Conservation (phyloP, 2,797 vertebrate species). For the Galagoides demidoff region DNA sequence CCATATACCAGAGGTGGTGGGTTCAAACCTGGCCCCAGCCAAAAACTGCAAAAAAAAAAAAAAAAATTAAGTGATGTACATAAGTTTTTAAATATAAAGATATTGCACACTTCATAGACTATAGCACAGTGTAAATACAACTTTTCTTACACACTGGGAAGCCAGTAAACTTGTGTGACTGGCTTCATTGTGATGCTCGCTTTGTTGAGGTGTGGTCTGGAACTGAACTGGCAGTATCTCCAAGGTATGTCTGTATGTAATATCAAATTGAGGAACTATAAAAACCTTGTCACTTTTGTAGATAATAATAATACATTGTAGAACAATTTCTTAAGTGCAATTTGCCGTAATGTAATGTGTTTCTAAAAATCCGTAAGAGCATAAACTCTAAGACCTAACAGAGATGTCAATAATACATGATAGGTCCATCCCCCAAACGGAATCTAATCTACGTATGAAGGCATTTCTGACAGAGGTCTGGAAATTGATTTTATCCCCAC, state of each 20-base stretch:
- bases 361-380: neutral
- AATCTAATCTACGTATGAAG: neutral
- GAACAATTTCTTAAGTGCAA: neutral
- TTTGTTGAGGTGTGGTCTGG: neutral
- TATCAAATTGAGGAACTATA: neutral
- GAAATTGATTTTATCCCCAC: neutral
- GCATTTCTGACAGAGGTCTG: slow-evolving; percentile 7
- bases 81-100: neutral
- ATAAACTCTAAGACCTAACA: neutral
- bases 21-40: no score
- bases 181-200: neutral
- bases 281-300: neutral
- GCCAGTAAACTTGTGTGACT: neutral
- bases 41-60: no score
- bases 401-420: neutral
- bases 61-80: neutral
- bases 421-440: neutral
- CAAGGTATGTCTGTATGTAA: neutral
- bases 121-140: neutral
- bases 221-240: neutral
- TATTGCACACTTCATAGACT: neutral
- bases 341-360: neutral
- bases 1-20: no score
- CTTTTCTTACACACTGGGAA: neutral
- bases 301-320: neutral